Percentiles rank a stretch among this genome's conserved stretches.
These are phyloP conservation scores for Amphipyra berbera DNA, from an alignment of 2,888 invertebrate species.

Conservation along the genomic window DNA sequence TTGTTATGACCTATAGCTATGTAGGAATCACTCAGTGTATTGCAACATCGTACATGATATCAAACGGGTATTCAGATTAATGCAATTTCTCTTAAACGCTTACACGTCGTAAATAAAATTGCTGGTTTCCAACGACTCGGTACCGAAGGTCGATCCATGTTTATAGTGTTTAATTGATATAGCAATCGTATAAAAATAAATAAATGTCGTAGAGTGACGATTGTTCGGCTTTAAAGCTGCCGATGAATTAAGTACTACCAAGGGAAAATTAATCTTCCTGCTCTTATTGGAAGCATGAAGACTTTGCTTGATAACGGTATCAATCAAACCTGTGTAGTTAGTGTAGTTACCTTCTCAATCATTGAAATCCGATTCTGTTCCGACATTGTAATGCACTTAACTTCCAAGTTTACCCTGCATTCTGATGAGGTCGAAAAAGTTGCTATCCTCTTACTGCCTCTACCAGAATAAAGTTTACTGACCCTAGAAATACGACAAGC, in stretches of 20 bases:
- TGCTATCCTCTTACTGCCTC: too few relatives aligned
- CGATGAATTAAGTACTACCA: slow-evolving; percentile 58
- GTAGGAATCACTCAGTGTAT: slow-evolving; percentile 78
- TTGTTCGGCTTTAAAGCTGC: slow-evolving; percentile 61
- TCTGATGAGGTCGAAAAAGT: too few relatives aligned
- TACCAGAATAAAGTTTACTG: too few relatives aligned
- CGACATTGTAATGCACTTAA: slow-evolving; percentile 38
- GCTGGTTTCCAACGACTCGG: slow-evolving; percentile 79
- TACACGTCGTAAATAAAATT: slow-evolving; percentile 90
- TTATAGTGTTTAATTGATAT: slow-evolving; percentile 84
- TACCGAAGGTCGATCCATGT: slow-evolving; percentile 74
- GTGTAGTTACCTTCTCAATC: slow-evolving; percentile 12
- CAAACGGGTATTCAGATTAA: slow-evolving; percentile 89
- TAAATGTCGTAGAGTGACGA: slow-evolving; percentile 60
- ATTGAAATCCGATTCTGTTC: slow-evolving; percentile 14
- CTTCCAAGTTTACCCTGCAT: neutral
- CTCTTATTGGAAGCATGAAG: slow-evolving; percentile 22
- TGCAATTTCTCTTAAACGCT: slow-evolving; percentile 90
- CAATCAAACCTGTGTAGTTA: slow-evolving; percentile 23
- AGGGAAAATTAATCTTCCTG: slow-evolving; percentile 54
- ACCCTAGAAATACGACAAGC: too few relatives aligned
- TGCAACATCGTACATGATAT: slow-evolving; percentile 89
- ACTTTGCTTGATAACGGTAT: slow-evolving; percentile 11
- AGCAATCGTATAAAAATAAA: slow-evolving; percentile 70
- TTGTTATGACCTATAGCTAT: slow-evolving; percentile 67